Evolutionary conservation across 2,888 invertebrate species (phyloP).

Genomic region (Pammene fasciana): DNA sequence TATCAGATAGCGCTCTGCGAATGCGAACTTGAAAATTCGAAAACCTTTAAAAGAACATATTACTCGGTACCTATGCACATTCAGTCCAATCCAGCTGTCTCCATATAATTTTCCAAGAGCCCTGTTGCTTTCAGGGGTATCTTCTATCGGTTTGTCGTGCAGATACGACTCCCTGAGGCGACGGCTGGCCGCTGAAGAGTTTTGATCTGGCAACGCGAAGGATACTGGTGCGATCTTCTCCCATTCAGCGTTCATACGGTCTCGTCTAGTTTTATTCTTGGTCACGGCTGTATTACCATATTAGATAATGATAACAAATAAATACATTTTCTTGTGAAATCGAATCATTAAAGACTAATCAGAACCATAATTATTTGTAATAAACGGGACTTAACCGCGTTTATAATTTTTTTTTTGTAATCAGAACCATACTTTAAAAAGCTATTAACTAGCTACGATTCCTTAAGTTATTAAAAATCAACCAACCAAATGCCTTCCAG

Average conservation of each 20-base stretch:
- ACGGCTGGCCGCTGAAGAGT: constrained; percentile 76
- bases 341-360: no score
- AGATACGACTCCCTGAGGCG: constrained; percentile 78
- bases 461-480: background rate
- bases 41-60: no score
- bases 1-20: no score
- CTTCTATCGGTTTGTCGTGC: constrained; percentile 53
- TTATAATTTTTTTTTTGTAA: no score
- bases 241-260: constrained; percentile 84
- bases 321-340: no score
- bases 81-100: constrained; percentile 84
- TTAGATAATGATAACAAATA: background rate
- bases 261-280: constrained; percentile 77
- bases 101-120: constrained; percentile 81
- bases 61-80: constrained; percentile 72
- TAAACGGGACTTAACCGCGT: no score
- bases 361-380: no score
- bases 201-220: constrained; percentile 84
- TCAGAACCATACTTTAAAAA: no score
- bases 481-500: constrained; percentile 84
- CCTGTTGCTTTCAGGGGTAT: constrained; percentile 62
- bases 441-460: background rate
- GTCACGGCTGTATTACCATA: constrained; percentile 70
- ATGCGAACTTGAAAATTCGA: no score
- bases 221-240: constrained; percentile 85